These are phyloP conservation scores for Desoria tigrina DNA, from an alignment of 2,888 invertebrate species.

Conservation along the genomic window DNA sequence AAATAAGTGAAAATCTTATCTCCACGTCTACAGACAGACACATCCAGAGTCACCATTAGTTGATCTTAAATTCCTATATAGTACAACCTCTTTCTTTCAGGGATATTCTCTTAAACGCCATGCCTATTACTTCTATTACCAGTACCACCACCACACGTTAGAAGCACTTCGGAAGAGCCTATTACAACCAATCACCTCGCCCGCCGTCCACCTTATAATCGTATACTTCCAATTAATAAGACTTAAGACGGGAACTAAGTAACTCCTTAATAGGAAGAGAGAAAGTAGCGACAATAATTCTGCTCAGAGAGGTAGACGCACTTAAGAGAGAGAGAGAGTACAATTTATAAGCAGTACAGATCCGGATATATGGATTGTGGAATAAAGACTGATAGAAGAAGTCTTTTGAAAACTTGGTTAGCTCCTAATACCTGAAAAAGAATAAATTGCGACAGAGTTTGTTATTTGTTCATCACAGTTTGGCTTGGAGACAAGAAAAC, in stretches of 20 bases:
- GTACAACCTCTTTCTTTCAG: no score
- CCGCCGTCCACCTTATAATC: no score
- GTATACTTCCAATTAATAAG: no score
- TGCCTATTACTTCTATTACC: no score
- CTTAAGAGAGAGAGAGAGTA: constrained; percentile 19
- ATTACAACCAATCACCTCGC: no score
- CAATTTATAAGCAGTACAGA: constrained; percentile 3
- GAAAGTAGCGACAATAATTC: not conserved
- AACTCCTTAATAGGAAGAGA: constrained; percentile 7
- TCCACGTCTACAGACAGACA: not conserved
- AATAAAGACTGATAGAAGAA: constrained; percentile 28
- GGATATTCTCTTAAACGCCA: no score
- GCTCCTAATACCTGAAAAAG: constrained; percentile 18
- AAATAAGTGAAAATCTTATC: constrained; percentile 12
- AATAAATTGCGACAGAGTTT: constrained; percentile 20
- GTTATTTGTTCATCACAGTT: constrained; percentile 21
- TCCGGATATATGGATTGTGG: constrained; percentile 2
- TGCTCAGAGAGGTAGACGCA: not conserved
- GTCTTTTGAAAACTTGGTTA: constrained; percentile 15
- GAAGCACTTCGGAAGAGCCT: no score
- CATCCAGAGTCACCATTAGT: no score
- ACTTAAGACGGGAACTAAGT: no score
- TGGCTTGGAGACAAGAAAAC: constrained; percentile 7
- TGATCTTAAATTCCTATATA: no score
- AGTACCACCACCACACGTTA: no score